Evolutionary conservation across 2,888 invertebrate genomes (phyloP), one percentile per base, ranked within the genome.

Genomic region (Erebia epiphron): DNA sequence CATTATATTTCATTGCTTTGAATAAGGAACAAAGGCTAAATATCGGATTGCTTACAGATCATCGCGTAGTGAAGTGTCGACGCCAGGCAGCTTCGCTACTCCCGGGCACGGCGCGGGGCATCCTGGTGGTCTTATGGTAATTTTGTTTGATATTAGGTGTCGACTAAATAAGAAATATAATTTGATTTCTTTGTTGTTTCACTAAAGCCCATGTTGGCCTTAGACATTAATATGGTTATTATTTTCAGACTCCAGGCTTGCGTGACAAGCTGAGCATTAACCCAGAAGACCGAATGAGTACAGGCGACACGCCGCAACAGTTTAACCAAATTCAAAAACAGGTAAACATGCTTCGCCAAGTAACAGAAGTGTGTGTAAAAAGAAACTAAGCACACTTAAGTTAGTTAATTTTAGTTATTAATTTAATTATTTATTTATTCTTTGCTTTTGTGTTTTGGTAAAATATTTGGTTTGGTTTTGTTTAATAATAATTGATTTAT

Each of bases 191-290:
- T 35, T 7, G 35, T 5, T 35, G 35, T 35, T 26, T 26, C 35
- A 35, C 35, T 35, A 35, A 35, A 35, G 35, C 5, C 7, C 35
- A 35, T 35, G 0, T 7, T 7, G 35, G 35, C 35, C 5, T 35
- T 35, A 35, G 35, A 35, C 35, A 35, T 35, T 35, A 7, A 62
- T 46, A 46, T 5, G n/a, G 0, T 18, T 26, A 49, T 18, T 63
- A 13, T 41, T 78, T 78, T 62, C 87, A 92, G 87, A 95, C 95
- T 0, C 95, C 96, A 0, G 97, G 97, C 0, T 96, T 98, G 3
- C 95, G 99, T 57, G 99, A 99, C 85, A 98, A 98, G 82, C 94
- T 99, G 65, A 98, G 96, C 84, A 99, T 99, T 77, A 99, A 99
- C 87, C 95, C 97, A 0, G 98, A 98, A 82, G 98, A 98, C 70